These are phyloP conservation scores for Monopis laevigella DNA, from an alignment of 2,888 invertebrate species.

Conservation along the genomic window DNA sequence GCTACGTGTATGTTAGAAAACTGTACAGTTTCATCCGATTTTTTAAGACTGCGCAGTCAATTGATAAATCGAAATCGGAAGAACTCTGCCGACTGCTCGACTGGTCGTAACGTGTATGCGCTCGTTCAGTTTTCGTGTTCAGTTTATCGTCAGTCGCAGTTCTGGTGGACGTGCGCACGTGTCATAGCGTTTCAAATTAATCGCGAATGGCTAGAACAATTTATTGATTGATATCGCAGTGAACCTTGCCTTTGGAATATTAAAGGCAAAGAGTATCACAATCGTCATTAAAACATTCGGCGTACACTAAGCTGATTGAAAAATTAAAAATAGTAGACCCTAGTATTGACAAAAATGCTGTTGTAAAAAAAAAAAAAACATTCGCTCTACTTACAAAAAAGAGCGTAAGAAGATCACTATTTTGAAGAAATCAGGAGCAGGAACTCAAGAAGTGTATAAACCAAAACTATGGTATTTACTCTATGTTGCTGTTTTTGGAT, in stretches of 20 bases:
- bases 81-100: no score
- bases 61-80: no score
- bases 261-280: constrained; percentile 8
- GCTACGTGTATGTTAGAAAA: constrained; percentile 7
- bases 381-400: not conserved
- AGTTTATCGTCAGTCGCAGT: no score
- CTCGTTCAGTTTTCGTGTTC: no score
- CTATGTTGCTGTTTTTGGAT: not conserved
- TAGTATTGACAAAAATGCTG: no score
- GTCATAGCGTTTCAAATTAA: not conserved
- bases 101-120: no score
- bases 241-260: constrained; percentile 10
- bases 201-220: constrained; percentile 7
- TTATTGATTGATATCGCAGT: constrained; percentile 14
- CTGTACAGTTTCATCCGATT: constrained; percentile 5
- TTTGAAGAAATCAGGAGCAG: not conserved
- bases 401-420: not conserved
- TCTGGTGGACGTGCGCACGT: not conserved
- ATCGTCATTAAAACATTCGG: no score
- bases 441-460: not conserved
- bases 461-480: not conserved
- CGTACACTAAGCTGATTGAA: no score
- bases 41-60: no score
- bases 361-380: no score
- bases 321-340: no score